Conservation (phyloP, 2,888 invertebrate species). For the Meta bourneti region DNA sequence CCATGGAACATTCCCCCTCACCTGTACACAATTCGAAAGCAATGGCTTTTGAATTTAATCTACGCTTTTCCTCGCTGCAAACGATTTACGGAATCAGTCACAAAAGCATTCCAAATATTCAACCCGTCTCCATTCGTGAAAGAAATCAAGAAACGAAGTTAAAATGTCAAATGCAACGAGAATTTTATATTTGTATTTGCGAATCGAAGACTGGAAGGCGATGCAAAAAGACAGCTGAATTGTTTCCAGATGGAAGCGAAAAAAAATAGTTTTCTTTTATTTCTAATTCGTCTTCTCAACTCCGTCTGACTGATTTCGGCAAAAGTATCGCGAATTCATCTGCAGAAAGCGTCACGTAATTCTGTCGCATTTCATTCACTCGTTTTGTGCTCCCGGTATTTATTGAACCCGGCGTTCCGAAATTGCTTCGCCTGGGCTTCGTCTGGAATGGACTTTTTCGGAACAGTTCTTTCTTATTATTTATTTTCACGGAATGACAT, state of each 20-base stretch:
- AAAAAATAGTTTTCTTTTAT: background rate
- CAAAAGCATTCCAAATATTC: background rate
- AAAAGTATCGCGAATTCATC: background rate
- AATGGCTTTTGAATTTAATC: background rate
- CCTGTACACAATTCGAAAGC: background rate
- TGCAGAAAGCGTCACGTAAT: conserved; percentile 17
- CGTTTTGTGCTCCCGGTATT: conserved; percentile 7
- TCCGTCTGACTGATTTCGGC: background rate
- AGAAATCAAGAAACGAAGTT: background rate
- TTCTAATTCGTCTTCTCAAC: conserved; percentile 5
- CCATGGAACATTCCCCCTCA: background rate
- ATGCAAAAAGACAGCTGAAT: background rate
- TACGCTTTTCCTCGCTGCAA: background rate
- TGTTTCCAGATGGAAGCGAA: background rate
- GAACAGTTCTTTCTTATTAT: conserved; percentile 7
- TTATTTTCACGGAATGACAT: background rate
- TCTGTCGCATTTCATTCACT: conserved; percentile 34
- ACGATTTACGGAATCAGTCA: background rate
- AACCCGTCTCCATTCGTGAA: background rate
- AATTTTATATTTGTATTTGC: conserved; percentile 5
- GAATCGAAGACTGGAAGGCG: background rate
- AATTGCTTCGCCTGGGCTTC: conserved; percentile 7
- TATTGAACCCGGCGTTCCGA: conserved; percentile 21
- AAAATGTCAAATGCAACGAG: background rate
- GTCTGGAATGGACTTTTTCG: conserved; percentile 30